phyloP scores from a whole-genome alignment of 2,888 invertebrate genomes.

The Cecidostiba fungosa region DNA sequence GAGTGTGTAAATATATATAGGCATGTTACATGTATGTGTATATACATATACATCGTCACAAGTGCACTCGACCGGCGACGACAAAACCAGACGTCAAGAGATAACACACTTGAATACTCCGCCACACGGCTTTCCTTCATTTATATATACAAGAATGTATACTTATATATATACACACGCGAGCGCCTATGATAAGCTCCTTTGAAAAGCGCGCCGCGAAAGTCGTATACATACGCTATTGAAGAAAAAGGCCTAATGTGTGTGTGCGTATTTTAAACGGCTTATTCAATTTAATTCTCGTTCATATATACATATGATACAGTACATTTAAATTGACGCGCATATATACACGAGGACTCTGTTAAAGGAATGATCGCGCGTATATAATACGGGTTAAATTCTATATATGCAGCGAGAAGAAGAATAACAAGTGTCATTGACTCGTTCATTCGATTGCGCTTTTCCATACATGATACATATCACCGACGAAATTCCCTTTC shows the following conservation, averaged over 20 bases:
- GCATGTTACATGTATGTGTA: background rate
- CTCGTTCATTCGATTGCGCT: background rate
- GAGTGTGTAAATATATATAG: background rate
- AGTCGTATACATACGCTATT: background rate
- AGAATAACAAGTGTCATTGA: background rate
- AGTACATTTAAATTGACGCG: background rate
- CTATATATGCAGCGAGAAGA: background rate
- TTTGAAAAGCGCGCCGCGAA: background rate
- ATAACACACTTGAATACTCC: background rate
- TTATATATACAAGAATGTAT: background rate
- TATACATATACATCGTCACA: background rate
- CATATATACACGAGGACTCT: too few species aligned
- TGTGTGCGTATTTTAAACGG: background rate
- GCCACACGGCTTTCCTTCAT: background rate
- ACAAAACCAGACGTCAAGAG: conserved; percentile 9
- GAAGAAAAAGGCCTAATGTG: background rate
- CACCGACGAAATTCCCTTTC: background rate
- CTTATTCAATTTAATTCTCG: too few species aligned
- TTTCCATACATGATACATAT: too few species aligned
- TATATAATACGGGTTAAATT: background rate
- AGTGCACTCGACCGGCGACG: conserved; percentile 7
- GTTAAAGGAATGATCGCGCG: background rate
- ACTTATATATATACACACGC: background rate
- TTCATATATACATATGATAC: background rate
- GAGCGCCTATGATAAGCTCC: background rate